phyloP scores from a whole-genome alignment of 1,140 invertebrate genomes.

The Drosophila gunungcola region DNA sequence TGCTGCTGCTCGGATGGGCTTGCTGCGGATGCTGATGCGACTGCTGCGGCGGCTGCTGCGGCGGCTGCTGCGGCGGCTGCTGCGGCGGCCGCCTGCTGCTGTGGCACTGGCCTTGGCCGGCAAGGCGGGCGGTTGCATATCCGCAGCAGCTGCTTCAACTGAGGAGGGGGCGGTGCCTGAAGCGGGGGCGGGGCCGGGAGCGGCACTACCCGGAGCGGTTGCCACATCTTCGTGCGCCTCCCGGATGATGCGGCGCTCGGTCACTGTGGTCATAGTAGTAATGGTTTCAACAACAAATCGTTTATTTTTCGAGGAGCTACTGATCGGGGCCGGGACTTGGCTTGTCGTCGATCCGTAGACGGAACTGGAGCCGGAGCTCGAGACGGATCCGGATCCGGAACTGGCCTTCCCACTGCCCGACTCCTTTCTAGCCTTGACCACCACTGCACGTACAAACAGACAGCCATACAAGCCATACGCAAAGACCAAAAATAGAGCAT shows the following conservation, averaged over 20 bases:
- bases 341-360: not conserved
- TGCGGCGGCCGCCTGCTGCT: conserved; percentile 30
- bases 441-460: conserved; percentile 29
- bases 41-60: conserved; percentile 1
- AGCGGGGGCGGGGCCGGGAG: not conserved
- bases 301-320: conserved; percentile 84
- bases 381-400: conserved; percentile 10
- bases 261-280: conserved; percentile 88
- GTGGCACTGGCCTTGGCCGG: conserved; percentile 69
- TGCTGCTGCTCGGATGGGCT: conserved; percentile 11
- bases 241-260: conserved; percentile 87
- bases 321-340: conserved; percentile 21
- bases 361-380: conserved; percentile 6
- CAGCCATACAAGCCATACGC: not conserved
- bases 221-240: conserved; percentile 83
- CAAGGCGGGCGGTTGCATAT: conserved; percentile 66
- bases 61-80: conserved; percentile 30
- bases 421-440: conserved; percentile 71
- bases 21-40: conserved; percentile 10
- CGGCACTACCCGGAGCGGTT: not conserved
- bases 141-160: conserved; percentile 4
- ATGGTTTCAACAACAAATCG: conserved; percentile 89
- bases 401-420: conserved; percentile 35
- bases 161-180: not conserved
- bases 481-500: conserved; percentile 58